Evolutionary conservation across 2,797 vertebrate species (phyloP).

Genomic region (Cercopithecus petaurista): DNA sequence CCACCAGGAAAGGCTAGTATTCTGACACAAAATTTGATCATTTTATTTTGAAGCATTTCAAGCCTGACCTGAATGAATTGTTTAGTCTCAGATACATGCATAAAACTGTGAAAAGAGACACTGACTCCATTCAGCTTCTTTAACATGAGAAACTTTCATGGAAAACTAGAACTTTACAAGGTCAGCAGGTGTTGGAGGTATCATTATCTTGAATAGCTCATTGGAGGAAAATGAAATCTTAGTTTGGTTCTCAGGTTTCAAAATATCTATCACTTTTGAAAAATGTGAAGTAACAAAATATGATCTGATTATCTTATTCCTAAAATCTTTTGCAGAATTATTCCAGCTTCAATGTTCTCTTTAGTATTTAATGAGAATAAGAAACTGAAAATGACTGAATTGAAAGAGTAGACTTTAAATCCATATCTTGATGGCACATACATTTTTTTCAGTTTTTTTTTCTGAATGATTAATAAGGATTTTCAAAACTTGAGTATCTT

Average conservation of each 20-base stretch:
- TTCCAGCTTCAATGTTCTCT: not conserved
- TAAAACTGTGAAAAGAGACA: not conserved
- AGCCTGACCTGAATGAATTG: not conserved
- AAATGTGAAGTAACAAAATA: not conserved
- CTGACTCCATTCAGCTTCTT: not conserved
- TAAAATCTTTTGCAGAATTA: not conserved
- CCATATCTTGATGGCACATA: not conserved
- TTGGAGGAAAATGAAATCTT: not conserved
- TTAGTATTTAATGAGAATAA: not conserved
- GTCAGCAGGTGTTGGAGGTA: not conserved
- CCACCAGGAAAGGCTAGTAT: not conserved
- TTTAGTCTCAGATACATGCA: not conserved
- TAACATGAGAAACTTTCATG: not conserved
- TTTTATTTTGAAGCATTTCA: slow-evolving; percentile 19
- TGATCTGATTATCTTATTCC: not conserved
- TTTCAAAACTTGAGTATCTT: not conserved
- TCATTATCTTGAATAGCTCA: not conserved
- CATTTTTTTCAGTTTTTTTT: not conserved
- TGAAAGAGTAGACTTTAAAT: not conserved
- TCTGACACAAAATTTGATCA: not conserved
- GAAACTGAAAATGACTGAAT: not conserved
- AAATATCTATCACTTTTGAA: not conserved
- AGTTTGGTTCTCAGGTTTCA: not conserved
- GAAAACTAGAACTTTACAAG: not conserved
- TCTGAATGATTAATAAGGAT: not conserved